Evolutionary conservation across 2,888 invertebrate species (phyloP).

Genomic region (Leucania comma): DNA sequence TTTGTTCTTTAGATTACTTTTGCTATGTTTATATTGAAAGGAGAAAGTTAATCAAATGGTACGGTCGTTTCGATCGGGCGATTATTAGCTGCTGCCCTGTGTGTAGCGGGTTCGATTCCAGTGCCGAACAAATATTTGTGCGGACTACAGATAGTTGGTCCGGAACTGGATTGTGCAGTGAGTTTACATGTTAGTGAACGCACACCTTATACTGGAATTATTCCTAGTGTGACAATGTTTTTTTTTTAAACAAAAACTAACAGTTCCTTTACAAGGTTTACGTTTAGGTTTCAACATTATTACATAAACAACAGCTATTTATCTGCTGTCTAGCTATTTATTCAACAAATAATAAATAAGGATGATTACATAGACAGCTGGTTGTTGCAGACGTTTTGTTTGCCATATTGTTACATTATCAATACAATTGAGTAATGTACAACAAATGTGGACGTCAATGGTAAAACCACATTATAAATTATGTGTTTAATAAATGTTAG

Average conservation of each 20-base stretch:
- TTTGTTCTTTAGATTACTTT: conserved; percentile 13
- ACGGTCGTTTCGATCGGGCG: too few relatives aligned
- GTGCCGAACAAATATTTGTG: too few relatives aligned
- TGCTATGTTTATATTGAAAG: background rate
- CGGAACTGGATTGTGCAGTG: too few relatives aligned
- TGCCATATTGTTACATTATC: conserved; percentile 14
- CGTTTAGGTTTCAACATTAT: background rate
- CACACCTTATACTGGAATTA: too few relatives aligned
- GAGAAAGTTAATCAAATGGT: conserved; percentile 14
- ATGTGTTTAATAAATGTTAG: background rate
- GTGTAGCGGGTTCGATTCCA: too few relatives aligned
- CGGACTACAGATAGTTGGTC: too few relatives aligned
- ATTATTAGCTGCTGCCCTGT: too few relatives aligned
- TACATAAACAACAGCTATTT: background rate
- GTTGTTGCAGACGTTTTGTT: conserved; percentile 4
- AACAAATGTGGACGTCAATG: conserved; percentile 1
- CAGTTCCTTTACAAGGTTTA: background rate
- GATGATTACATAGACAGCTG: conserved; percentile 4
- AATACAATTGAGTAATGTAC: conserved; percentile 24
- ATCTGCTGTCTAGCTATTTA: background rate
- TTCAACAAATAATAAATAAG: conserved; percentile 6
- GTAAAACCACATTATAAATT: conserved; percentile 17
- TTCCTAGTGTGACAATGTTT: too few relatives aligned
- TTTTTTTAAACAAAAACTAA: background rate
- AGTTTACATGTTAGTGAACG: too few relatives aligned